Evolutionary conservation across 2,797 vertebrate species (phyloP), one percentile per base, ranked within the genome.

Genomic region (Tarsius wallacei): DNA sequence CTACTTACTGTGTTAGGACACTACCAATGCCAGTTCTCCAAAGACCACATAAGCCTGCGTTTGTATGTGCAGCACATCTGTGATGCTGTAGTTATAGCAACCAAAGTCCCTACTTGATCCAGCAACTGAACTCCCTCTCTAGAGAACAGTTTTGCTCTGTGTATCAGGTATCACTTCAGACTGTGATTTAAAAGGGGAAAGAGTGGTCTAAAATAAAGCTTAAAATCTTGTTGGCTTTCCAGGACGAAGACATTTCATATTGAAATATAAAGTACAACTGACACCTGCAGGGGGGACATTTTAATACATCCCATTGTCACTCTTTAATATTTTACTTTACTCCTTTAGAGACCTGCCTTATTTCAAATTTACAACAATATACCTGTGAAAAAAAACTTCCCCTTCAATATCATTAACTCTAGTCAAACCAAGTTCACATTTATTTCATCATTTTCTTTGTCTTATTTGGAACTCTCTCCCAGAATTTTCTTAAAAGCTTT

Each of bases 91-190:
- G 92, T 86, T 97, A 94, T 74, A 47, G 90, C 85, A 98, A 97
- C 73, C 80, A 78, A 95, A 97, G 95, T 96, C 95, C 97, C 73
- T 97, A 51, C 73, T 94, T 93, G 85, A 84, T 93, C 63, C 51
- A 98, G 73, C 92, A 95, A 53, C 7, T 97, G 55, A 97, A 51
- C 88, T 76, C 53, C 33, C 59, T 33, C 51, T 81, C 93, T 51
- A 78, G 88, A 74, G 83, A 70, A 85, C 0, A 13, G 55, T 51
- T 91, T 87, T 76, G 49, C 19, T 80, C 31, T 51, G 13, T 14
- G 90, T 82, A 14, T 83, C 5, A 85, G 11, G 15, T 68, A 95
- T 70, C 47, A 90, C 90, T 63, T 28, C 22, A 85, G 31, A 97
- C 55, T 47, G 93, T n/a, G 93, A 85, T 24, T 88, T 68, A 73